Evolutionary conservation across 1,140 invertebrate genomes (phyloP).

Genomic region (Papilio glaucus): DNA sequence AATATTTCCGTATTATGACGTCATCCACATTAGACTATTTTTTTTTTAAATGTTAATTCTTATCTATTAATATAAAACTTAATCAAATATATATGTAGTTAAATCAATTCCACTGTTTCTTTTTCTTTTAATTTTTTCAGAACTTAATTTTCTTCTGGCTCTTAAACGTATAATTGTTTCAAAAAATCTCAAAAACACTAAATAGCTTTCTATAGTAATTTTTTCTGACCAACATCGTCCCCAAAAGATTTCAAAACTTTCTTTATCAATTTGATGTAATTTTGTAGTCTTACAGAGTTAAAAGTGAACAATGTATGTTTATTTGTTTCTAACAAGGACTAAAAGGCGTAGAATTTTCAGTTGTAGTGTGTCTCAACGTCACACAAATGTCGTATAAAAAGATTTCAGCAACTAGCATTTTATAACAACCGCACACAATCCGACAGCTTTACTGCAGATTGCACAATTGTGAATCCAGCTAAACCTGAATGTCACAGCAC

Average conservation of each 20-base stretch:
- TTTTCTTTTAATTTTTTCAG: neutral
- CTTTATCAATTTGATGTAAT: no score
- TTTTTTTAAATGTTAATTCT: no score
- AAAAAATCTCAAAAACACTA: no score
- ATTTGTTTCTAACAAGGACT: neutral
- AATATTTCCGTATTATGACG: no score
- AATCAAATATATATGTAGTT: no score
- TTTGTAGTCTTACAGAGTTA: no score
- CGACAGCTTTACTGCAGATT: slow-evolving; percentile 18
- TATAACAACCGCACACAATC: slow-evolving; percentile 19
- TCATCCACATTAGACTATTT: no score
- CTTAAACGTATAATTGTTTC: neutral
- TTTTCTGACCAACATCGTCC: no score
- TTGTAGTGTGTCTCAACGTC: slow-evolving; percentile 3
- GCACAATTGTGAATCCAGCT: slow-evolving; percentile 24
- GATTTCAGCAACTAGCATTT: slow-evolving; percentile 13
- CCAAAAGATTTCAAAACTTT: no score
- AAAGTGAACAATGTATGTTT: neutral
- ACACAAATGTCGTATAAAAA: slow-evolving; percentile 11
- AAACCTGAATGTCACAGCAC: slow-evolving; percentile 7
- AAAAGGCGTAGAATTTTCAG: neutral
- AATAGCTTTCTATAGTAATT: no score
- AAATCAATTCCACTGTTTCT: no score
- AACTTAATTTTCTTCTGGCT: neutral
- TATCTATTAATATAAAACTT: no score